Percentiles rank a stretch among this genome's conserved stretches.
Evolutionary conservation across 92 coral and sea anemone species (phyloP).

Genomic region (Siderastrea radians): DNA sequence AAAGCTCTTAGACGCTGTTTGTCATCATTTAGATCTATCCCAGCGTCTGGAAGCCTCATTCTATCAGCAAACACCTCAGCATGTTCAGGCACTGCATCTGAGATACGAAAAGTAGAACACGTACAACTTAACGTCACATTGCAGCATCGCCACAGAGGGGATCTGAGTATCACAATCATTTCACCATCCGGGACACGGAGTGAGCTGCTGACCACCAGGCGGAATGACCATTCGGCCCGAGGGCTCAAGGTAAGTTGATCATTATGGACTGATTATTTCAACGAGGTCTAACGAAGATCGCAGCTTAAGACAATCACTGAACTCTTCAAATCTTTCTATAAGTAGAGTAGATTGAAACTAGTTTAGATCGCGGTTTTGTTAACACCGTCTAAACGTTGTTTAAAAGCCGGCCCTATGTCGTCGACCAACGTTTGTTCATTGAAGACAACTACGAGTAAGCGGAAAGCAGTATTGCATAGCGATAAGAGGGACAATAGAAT

Average conservation of each 20-base stretch:
- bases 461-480: too few relatives aligned
- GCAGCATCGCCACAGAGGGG: conserved; percentile 87
- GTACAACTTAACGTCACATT: conserved; percentile 83
- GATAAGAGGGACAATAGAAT: too few relatives aligned
- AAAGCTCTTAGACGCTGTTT: too few relatives aligned
- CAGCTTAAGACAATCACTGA: not conserved
- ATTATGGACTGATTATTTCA: too few relatives aligned
- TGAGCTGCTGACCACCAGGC: conserved; percentile 82
- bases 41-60: conserved; percentile 87
- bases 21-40: conserved; percentile 59
- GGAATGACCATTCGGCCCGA: conserved; percentile 85
- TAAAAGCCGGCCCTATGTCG: too few relatives aligned
- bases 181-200: conserved; percentile 95
- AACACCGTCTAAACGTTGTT: too few relatives aligned
- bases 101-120: conserved; percentile 83
- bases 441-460: too few relatives aligned
- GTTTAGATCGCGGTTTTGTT: too few relatives aligned
- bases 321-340: too few relatives aligned
- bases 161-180: conserved; percentile 77
- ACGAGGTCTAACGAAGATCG: too few relatives aligned
- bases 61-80: conserved; percentile 83
- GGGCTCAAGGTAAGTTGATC: conserved; percentile 76
- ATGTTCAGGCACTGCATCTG: conserved; percentile 70
- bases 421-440: too few relatives aligned
- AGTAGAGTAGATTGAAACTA: too few relatives aligned